phyloP scores from a whole-genome alignment of 2,113 vertebrate genomes.

The Bubalus kerabau region DNA sequence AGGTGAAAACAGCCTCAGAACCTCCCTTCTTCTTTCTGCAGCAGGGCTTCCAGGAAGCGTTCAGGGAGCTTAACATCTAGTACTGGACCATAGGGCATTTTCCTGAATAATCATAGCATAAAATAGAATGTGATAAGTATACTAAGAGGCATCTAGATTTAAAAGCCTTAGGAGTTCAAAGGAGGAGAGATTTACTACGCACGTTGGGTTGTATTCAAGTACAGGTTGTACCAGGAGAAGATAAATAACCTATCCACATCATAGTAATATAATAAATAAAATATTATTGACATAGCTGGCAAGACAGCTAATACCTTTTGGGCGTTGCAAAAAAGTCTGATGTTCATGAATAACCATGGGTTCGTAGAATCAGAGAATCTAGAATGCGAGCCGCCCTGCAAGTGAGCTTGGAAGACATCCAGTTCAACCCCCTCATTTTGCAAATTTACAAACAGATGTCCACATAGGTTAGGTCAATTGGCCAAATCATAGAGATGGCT shows the following conservation, averaged over 20 bases:
- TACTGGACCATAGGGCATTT: not conserved
- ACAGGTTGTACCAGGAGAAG: slow-evolving; percentile 59
- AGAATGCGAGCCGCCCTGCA: not conserved
- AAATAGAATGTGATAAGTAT: not conserved
- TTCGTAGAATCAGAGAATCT: not conserved
- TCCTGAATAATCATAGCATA: not conserved
- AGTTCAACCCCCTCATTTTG: slow-evolving; percentile 21
- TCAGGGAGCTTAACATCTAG: not conserved
- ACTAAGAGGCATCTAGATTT: not conserved
- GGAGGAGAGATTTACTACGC: slow-evolving; percentile 40
- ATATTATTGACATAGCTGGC: slow-evolving; percentile 57
- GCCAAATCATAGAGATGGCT: not conserved
- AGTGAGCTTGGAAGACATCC: not conserved
- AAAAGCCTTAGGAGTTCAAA: slow-evolving; percentile 22
- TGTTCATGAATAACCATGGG: slow-evolving; percentile 52
- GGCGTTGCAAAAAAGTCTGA: not conserved
- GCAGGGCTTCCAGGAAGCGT: not conserved
- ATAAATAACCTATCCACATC: slow-evolving; percentile 55
- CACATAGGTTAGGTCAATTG: slow-evolving; percentile 13
- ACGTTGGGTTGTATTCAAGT: slow-evolving; percentile 15
- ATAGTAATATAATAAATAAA: slow-evolving; percentile 67
- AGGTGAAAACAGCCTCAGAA: not conserved
- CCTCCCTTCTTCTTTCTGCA: not conserved
- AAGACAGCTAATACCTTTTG: slow-evolving; percentile 10
- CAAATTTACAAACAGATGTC: slow-evolving; percentile 43